These are phyloP conservation scores for Galagoides demidoff DNA, from an alignment of 2,797 vertebrate genomes.

Conservation along the genomic window DNA sequence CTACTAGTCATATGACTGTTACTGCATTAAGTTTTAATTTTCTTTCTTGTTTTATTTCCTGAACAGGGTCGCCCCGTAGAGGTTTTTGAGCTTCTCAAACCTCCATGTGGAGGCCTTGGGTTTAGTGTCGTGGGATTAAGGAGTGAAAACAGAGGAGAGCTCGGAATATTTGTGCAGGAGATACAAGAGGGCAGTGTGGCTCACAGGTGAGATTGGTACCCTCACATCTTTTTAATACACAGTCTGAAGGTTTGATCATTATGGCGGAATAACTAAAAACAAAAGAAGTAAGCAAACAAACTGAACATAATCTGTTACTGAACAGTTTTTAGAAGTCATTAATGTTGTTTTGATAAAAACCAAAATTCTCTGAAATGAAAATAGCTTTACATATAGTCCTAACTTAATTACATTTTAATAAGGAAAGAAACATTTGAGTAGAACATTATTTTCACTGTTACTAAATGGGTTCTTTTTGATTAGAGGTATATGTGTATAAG, in stretches of 20 bases:
- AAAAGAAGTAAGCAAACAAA: not conserved
- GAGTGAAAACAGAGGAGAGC: slow-evolving; percentile 96
- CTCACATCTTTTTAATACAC: not conserved
- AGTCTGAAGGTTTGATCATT: not conserved
- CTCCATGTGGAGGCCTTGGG: slow-evolving; percentile 93
- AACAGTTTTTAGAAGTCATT: not conserved
- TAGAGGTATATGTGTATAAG: not conserved
- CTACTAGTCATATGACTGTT: not conserved
- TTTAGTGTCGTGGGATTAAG: slow-evolving; percentile 98
- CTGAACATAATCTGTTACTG: not conserved
- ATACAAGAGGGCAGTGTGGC: slow-evolving; percentile 96
- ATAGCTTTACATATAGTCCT: not conserved
- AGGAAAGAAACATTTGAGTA: slow-evolving; percentile 35
- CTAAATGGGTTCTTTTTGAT: not conserved
- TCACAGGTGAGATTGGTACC: slow-evolving; percentile 89
- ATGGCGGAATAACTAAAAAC: not conserved
- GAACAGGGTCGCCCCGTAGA: slow-evolving; percentile 93
- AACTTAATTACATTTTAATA: not conserved
- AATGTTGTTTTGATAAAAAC: not conserved
- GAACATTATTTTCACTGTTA: not conserved
- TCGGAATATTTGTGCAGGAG: slow-evolving; percentile 99
- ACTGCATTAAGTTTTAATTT: not conserved
- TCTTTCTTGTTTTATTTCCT: slow-evolving; percentile 61
- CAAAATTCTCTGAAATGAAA: not conserved
- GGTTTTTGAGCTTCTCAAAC: slow-evolving; percentile 94